Conservation (phyloP, 37 sponge, comb jelly and placozoan species). For the Oscarella lobularis region DNA sequence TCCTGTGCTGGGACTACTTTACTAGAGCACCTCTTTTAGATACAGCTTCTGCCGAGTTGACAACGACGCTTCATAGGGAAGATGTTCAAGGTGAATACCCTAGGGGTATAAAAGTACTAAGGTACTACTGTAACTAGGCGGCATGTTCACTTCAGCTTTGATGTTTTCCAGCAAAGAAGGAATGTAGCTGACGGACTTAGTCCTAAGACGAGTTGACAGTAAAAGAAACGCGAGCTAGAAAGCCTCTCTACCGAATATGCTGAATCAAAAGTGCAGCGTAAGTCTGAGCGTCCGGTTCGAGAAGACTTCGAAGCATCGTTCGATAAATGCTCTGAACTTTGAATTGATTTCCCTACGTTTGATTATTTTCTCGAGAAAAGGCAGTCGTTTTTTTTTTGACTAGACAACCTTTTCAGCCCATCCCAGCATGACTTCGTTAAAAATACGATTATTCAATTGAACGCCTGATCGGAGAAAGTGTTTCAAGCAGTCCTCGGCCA, state of each 20-base stretch:
- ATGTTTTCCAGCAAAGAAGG: too few relatives aligned
- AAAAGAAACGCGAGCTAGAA: background rate
- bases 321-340: background rate
- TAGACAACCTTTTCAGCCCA: conserved; percentile 45
- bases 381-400: too few relatives aligned
- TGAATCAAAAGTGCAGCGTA: background rate
- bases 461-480: conserved; percentile 40
- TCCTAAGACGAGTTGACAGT: too few relatives aligned
- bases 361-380: too few relatives aligned
- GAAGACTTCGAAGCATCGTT: background rate
- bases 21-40: background rate
- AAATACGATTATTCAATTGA: conserved; percentile 32
- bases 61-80: background rate
- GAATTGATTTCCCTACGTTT: background rate
- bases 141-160: background rate
- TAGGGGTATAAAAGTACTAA: background rate
- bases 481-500: conserved; percentile 52
- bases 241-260: background rate
- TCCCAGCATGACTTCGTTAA: conserved; percentile 37
- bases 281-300: background rate
- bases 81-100: background rate
- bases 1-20: background rate
- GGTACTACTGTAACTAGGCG: background rate
- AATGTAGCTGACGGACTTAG: too few relatives aligned
- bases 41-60: background rate